Conservation (phyloP, 2,113 vertebrate genomes). For the Lophochroa leadbeateri region DNA sequence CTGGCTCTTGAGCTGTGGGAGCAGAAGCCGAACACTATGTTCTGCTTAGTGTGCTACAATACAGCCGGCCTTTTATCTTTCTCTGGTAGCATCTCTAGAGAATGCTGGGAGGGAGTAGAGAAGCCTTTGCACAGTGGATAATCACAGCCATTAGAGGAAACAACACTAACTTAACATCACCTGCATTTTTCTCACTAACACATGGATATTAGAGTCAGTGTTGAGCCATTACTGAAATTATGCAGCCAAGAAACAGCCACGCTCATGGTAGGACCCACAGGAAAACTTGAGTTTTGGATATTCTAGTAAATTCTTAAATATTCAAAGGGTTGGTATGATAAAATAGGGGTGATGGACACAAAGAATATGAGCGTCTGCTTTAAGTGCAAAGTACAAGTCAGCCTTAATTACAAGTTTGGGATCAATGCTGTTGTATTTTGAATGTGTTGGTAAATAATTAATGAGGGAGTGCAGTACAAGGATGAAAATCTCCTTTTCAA, state of each 20-base stretch:
- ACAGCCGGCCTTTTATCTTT: constrained; percentile 25
- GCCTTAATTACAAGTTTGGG: neutral
- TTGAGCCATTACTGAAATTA: neutral
- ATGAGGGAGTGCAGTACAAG: rapidly evolving
- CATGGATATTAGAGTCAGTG: neutral
- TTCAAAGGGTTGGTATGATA: neutral
- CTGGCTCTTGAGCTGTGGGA: too few species aligned
- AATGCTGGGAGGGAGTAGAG: neutral
- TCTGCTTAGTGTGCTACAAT: too few species aligned
- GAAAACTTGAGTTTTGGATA: neutral
- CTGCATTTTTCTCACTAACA: neutral
- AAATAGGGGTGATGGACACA: neutral
- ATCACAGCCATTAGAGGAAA: constrained; percentile 1
- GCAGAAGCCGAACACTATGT: too few species aligned
- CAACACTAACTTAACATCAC: neutral
- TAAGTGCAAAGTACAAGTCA: neutral
- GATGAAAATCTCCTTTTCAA: neutral
- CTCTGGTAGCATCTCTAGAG: constrained; percentile 11
- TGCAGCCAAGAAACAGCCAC: neutral
- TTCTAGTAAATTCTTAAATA: neutral
- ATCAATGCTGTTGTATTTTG: neutral
- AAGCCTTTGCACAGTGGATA: neutral
- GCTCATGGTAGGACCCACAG: neutral
- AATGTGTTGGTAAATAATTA: neutral
- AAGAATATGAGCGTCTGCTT: neutral